These are phyloP conservation scores for Wasmannia auropunctata DNA, from an alignment of 1,140 invertebrate species.

Conservation along the genomic window DNA sequence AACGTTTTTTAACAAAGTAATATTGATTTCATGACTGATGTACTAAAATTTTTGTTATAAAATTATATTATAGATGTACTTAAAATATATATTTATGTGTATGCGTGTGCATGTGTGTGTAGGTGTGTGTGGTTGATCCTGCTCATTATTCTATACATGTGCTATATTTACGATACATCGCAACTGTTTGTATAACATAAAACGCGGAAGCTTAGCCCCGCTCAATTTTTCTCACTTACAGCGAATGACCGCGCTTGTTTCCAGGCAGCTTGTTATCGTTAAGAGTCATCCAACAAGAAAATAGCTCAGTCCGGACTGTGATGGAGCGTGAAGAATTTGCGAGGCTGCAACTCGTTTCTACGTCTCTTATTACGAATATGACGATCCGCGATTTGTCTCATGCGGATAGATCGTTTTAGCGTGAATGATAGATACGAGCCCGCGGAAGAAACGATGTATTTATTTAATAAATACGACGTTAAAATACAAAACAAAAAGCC, in stretches of 20 bases:
- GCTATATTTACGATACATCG: slow-evolving; percentile 17
- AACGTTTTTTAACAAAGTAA: too few species aligned
- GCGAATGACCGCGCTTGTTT: slow-evolving; percentile 56
- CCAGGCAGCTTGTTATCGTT: slow-evolving; percentile 39
- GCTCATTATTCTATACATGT: background rate
- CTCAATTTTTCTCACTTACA: slow-evolving; percentile 57
- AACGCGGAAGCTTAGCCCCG: background rate
- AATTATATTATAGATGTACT: too few species aligned
- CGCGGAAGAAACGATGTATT: background rate
- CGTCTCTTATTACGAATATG: background rate
- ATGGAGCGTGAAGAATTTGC: slow-evolving; percentile 37
- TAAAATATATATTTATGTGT: too few species aligned
- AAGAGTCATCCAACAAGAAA: slow-evolving; percentile 48
- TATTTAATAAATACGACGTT: background rate
- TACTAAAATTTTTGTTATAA: too few species aligned
- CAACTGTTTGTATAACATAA: slow-evolving; percentile 18
- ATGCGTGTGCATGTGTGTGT: too few species aligned
- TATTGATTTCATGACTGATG: too few species aligned
- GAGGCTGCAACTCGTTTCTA: background rate
- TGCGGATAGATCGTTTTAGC: background rate
- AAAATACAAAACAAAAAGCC: background rate
- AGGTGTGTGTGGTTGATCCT: too few species aligned
- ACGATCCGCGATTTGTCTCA: slow-evolving; percentile 14
- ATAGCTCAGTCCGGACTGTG: background rate
- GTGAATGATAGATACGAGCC: background rate